Evolutionary conservation across 2,888 invertebrate species (phyloP).

Genomic region (Lasioglossum malachurum): DNA sequence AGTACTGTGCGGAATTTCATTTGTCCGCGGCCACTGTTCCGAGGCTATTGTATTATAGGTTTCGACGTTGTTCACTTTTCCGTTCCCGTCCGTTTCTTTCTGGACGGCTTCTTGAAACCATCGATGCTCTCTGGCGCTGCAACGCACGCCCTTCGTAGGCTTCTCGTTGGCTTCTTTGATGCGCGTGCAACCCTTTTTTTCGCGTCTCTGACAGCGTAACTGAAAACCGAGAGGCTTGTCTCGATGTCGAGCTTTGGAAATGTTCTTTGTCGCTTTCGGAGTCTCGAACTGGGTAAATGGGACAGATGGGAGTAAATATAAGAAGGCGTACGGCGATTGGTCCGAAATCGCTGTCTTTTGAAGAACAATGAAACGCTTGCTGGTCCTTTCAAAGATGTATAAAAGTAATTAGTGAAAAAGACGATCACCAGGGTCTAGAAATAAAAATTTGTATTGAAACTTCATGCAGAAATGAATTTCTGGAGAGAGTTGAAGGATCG

Average conservation of each 20-base stretch:
- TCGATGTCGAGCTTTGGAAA: background rate
- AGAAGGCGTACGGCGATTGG: background rate
- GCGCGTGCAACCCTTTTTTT: background rate
- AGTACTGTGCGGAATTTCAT: background rate
- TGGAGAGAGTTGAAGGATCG: too few relatives aligned
- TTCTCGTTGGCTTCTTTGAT: background rate
- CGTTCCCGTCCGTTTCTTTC: background rate
- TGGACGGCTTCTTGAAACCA: background rate
- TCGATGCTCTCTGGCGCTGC: background rate
- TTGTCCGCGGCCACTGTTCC: background rate
- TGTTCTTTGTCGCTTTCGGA: background rate
- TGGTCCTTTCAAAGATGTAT: too few relatives aligned
- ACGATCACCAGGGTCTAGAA: too few relatives aligned
- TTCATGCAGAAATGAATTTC: too few relatives aligned
- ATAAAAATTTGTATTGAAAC: too few relatives aligned
- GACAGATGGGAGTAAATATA: background rate
- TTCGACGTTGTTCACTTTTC: background rate
- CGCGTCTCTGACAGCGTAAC: background rate
- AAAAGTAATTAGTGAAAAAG: background rate
- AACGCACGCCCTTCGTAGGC: background rate
- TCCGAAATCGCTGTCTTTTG: background rate
- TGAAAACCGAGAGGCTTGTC: background rate
- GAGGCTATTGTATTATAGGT: background rate
- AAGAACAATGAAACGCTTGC: background rate
- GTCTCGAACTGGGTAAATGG: slow-evolving; percentile 1